These are phyloP conservation scores for Urocitellus parryii DNA, from an alignment of 2,113 vertebrate genomes.

Conservation along the genomic window DNA sequence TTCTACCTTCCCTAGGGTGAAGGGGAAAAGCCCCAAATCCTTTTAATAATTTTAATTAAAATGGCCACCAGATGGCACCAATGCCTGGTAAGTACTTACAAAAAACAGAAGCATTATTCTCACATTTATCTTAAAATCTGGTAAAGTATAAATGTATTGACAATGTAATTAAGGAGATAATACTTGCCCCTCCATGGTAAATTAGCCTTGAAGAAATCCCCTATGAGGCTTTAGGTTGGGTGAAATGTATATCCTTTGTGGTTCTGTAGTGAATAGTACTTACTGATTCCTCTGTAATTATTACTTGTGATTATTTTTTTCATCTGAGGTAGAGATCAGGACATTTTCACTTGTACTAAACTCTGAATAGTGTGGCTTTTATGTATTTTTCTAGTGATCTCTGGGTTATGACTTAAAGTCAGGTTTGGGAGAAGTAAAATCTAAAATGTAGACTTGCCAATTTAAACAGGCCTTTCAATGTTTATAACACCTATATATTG, in stretches of 20 bases:
- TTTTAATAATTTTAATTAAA: constrained; percentile 37
- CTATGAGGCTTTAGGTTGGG: background rate
- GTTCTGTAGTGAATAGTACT: background rate
- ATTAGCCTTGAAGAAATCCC: background rate
- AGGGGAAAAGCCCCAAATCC: background rate
- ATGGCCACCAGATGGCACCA: constrained; percentile 75
- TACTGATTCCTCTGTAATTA: background rate
- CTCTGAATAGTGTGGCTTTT: background rate
- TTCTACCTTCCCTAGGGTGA: background rate
- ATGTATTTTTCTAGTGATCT: background rate
- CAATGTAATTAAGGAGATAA: background rate
- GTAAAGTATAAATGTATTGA: background rate
- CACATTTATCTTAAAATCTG: background rate
- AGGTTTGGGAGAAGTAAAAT: constrained; percentile 8
- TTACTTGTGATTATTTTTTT: background rate
- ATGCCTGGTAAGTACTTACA: background rate
- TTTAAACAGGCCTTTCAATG: constrained; percentile 4
- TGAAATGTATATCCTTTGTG: background rate
- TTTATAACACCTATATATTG: background rate
- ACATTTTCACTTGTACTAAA: background rate
- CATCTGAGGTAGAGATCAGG: background rate
- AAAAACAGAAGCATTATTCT: constrained; percentile 36
- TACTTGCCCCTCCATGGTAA: background rate
- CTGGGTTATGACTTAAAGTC: constrained; percentile 29
- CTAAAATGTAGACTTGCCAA: constrained; percentile 17